Conservation (phyloP, 2,888 invertebrate species). For the Acronicta psi region DNA sequence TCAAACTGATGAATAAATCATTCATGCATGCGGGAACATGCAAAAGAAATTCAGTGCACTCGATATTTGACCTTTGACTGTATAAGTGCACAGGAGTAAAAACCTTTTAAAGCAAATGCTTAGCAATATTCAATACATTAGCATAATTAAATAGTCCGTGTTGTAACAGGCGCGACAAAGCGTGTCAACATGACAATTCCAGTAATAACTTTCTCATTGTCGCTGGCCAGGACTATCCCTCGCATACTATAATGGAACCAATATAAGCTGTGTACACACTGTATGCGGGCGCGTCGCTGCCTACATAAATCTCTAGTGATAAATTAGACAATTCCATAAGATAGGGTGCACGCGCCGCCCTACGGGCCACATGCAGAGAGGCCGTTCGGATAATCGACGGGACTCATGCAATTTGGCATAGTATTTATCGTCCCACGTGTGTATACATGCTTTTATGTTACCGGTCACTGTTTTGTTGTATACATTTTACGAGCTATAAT, state of each 20-base stretch:
- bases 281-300: constrained; percentile 77
- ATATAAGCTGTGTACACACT: constrained; percentile 57
- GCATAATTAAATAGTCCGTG: constrained; percentile 60
- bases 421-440: constrained; percentile 59
- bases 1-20: constrained; percentile 58
- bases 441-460: constrained; percentile 56
- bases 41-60: constrained; percentile 41
- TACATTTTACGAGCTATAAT: constrained; percentile 60
- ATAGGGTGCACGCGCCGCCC: constrained; percentile 72
- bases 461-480: constrained; percentile 59
- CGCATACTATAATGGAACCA: constrained; percentile 57
- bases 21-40: constrained; percentile 51
- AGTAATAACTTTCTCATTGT: constrained; percentile 68
- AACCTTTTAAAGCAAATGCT: constrained; percentile 21
- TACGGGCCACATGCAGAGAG: constrained; percentile 65
- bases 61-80: constrained; percentile 61
- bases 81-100: constrained; percentile 36
- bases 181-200: constrained; percentile 64
- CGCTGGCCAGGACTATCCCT: constrained; percentile 51
- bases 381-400: constrained; percentile 68
- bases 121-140: constrained; percentile 59
- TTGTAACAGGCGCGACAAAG: constrained; percentile 59
- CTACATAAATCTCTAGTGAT: constrained; percentile 79
- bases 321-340: constrained; percentile 81
- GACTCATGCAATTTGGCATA: constrained; percentile 68